Conservation (phyloP, 2,113 vertebrate species). For the Anguilla rostrata region DNA sequence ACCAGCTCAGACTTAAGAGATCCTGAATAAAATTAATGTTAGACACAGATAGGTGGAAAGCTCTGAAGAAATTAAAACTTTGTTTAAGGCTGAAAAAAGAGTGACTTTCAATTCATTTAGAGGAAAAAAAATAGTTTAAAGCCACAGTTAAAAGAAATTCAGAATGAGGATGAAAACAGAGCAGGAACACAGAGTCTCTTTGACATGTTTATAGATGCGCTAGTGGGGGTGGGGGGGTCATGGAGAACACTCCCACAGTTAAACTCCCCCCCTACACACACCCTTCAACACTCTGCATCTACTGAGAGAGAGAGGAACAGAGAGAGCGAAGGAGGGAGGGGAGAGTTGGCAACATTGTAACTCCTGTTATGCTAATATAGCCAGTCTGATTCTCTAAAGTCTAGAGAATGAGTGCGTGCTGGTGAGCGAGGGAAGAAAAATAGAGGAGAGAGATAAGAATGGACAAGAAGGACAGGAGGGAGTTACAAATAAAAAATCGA, state of each 20-base stretch:
- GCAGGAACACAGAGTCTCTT: neutral
- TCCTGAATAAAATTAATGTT: no score
- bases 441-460: constrained; percentile 19
- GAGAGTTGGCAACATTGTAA: neutral
- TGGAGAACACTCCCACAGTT: neutral
- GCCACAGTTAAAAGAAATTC: no score
- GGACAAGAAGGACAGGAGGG: constrained; percentile 26
- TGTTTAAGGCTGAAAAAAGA: no score
- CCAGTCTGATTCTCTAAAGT: no score
- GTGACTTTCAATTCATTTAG: no score
- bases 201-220: constrained; percentile 39
- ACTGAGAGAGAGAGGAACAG: constrained; percentile 24
- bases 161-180: no score
- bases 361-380: no score
- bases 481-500: constrained; percentile 46
- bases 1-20: no score
- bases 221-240: constrained; percentile 8
- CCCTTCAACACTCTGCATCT: neutral
- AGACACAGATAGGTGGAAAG: no score
- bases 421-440: constrained; percentile 36
- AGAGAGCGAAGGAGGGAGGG: constrained; percentile 24
- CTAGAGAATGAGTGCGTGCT: neutral
- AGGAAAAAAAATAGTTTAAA: no score
- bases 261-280: neutral
- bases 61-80: no score